Evolutionary conservation across 1,140 invertebrate species (phyloP).

Genomic region (Bombus pyrosoma): DNA sequence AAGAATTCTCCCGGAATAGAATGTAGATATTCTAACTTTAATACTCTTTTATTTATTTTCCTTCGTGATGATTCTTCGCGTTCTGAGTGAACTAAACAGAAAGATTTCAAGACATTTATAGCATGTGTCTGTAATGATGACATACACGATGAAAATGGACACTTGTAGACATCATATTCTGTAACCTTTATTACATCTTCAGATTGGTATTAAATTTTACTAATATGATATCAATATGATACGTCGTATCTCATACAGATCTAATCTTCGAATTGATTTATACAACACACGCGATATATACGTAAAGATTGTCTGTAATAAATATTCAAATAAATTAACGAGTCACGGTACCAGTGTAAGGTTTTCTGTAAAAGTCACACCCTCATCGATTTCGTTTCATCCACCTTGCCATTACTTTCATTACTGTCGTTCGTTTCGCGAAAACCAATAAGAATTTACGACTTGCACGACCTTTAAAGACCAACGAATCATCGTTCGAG

Average conservation of each 20-base stretch:
- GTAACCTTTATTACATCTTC: background rate
- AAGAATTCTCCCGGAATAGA: background rate
- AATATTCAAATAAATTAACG: background rate
- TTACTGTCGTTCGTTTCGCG: background rate
- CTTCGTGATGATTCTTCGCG: background rate
- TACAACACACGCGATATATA: background rate
- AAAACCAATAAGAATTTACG: constrained; percentile 65
- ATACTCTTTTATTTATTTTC: background rate
- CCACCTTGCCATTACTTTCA: background rate
- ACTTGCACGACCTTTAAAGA: constrained; percentile 63
- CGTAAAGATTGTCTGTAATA: too few relatives aligned
- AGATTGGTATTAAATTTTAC: background rate
- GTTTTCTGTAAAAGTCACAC: background rate
- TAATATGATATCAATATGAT: background rate
- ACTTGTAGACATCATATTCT: too few relatives aligned
- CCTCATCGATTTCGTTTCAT: background rate
- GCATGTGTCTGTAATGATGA: too few relatives aligned
- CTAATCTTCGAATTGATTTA: background rate
- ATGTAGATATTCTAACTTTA: background rate
- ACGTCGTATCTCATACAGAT: background rate
- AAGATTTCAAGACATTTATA: too few relatives aligned
- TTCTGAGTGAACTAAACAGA: background rate
- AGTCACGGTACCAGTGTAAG: too few relatives aligned
- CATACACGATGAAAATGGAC: too few relatives aligned
- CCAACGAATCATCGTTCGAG: constrained; percentile 27